phyloP scores from a whole-genome alignment of 2,113 vertebrate genomes.

The Crotalus viridis region DNA sequence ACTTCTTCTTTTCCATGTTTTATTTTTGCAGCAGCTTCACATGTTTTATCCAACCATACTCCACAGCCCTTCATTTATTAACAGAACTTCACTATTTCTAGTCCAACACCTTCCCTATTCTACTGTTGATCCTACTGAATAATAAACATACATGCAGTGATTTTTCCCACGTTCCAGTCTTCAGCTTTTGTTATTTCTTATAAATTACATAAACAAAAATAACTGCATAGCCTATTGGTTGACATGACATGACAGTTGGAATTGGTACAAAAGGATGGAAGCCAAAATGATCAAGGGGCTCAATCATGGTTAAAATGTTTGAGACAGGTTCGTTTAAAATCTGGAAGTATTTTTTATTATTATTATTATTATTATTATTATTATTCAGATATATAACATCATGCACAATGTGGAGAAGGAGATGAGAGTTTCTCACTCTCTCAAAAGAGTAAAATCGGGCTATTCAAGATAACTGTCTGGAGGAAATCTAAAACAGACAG shows the following conservation, averaged over 20 bases:
- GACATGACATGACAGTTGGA: neutral
- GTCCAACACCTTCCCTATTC: neutral
- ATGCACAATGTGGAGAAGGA: neutral
- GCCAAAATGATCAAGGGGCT: neutral
- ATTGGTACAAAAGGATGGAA: neutral
- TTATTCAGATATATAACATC: neutral
- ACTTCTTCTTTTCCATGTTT: neutral
- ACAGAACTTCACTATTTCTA: neutral
- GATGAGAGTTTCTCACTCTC: neutral
- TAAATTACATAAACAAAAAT: neutral
- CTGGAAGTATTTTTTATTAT: neutral
- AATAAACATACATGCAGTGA: neutral
- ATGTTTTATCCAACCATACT: neutral
- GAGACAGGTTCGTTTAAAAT: neutral
- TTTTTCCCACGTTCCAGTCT: neutral
- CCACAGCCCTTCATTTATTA: neutral
- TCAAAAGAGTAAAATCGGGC: neutral
- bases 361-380: neutral
- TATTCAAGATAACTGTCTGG: neutral
- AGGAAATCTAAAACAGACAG: neutral
- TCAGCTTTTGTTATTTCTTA: neutral
- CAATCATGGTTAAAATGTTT: neutral
- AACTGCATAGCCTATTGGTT: neutral
- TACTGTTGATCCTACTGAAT: neutral
- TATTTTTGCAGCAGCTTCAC: neutral